phyloP scores from a whole-genome alignment of 2,888 invertebrate species.

The Monopis laevigella region DNA sequence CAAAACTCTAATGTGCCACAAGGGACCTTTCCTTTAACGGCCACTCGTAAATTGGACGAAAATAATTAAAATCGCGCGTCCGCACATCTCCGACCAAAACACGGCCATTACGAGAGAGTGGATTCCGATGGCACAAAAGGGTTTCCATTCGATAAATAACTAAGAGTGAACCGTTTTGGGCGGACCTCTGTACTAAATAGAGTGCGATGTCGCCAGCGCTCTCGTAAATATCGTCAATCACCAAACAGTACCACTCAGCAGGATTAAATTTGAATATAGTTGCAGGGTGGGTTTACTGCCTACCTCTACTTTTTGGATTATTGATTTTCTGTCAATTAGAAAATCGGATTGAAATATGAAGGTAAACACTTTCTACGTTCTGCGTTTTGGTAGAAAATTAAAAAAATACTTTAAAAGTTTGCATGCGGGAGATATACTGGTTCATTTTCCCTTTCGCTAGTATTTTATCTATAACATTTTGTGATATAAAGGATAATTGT shows the following conservation, averaged over 20 bases:
- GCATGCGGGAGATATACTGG: no score
- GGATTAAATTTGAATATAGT: slow-evolving; percentile 46
- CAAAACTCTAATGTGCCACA: slow-evolving; percentile 49
- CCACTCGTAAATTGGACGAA: slow-evolving; percentile 64
- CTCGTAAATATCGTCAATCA: slow-evolving; percentile 45
- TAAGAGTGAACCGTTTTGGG: slow-evolving; percentile 26
- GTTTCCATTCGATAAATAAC: slow-evolving; percentile 57
- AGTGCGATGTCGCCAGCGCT: slow-evolving; percentile 21
- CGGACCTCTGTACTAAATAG: slow-evolving; percentile 25
- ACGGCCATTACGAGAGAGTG: slow-evolving; percentile 50
- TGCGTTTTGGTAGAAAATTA: no score
- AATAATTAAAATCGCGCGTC: slow-evolving; percentile 64
- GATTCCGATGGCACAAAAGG: slow-evolving; percentile 47
- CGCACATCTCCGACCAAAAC: slow-evolving; percentile 51
- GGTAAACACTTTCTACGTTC: no score
- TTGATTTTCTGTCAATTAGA: no score
- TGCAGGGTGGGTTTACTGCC: no score
- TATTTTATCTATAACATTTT: no score
- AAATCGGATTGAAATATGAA: no score
- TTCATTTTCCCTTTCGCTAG: no score
- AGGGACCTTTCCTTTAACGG: slow-evolving; percentile 60
- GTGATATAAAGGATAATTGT: no score
- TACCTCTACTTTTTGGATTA: no score
- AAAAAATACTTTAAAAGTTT: no score
- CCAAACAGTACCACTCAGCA: slow-evolving; percentile 32